phyloP scores from a whole-genome alignment of 2,797 vertebrate species.

The Artibeus jamaicensis region DNA sequence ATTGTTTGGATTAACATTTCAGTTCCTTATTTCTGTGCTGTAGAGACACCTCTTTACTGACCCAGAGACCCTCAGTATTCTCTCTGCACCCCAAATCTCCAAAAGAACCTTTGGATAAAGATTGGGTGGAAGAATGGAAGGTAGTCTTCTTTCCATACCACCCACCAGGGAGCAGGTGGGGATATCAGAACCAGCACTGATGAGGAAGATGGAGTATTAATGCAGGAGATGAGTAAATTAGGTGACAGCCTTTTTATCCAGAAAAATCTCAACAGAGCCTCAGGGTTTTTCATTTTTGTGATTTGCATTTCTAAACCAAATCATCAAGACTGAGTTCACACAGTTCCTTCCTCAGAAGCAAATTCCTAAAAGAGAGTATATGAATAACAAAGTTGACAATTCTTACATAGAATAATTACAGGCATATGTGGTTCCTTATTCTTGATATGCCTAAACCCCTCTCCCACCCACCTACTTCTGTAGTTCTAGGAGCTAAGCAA shows the following conservation, averaged over 20 bases:
- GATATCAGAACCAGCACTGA: accelerated
- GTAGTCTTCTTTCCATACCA: background rate
- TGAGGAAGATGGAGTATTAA: background rate
- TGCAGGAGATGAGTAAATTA: background rate
- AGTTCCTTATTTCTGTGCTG: background rate
- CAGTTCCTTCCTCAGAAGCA: background rate
- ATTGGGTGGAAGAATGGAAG: background rate
- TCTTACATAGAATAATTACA: background rate
- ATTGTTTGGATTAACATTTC: background rate
- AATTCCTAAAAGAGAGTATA: background rate
- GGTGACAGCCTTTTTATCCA: background rate
- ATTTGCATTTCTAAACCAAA: background rate
- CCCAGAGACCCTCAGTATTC: too few species aligned
- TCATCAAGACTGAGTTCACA: background rate
- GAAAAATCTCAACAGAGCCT: background rate
- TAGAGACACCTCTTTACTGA: background rate
- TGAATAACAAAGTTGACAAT: background rate
- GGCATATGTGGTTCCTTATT: background rate
- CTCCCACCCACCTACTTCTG: background rate
- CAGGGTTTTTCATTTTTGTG: background rate
- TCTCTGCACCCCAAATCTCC: background rate
- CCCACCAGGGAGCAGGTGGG: background rate
- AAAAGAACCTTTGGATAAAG: background rate
- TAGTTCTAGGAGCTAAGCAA: background rate
- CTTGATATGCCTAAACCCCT: accelerated